Evolutionary conservation across 1,140 invertebrate species (phyloP), one percentile per base, ranked within the genome.

Genomic region (Mizuhopecten yessoensis): DNA sequence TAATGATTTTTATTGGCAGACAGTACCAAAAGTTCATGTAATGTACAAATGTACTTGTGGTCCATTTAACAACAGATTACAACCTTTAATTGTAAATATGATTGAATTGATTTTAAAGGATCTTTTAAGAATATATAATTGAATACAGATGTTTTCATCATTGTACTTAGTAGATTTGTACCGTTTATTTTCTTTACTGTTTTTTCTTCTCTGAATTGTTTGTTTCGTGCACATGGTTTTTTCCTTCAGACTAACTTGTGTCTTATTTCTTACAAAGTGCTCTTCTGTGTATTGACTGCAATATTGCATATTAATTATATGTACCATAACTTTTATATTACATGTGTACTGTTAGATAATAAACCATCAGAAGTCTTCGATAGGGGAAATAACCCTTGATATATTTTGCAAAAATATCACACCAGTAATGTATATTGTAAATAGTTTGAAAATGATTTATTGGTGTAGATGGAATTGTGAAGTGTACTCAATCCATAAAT

Each of bases 211-310:
- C 57, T n/a, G n/a, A n/a, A n/a, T 29, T 17, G 17, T 45, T 45
- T 29, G 57, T 75, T 75, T 75, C 29, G 57, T 75, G n/a, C 29
- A n/a, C n/a, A 17, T 29, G 57, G n/a, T 75, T 75, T 75, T n/a
- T n/a, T 75, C 57, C 29, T 0, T 75, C 2, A n/a, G 5, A 29
- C n/a, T 75, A 2, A 29, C 11, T 75, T 11, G n/a, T 75, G 9
- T 75, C 36, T 75, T 75, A 49, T 49, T 75, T n/a, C n/a, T 75
- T 75, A 75, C 7, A 57, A 57, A 57, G 57, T 75, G 57, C 57
- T 75, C 23, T 75, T n/a, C 9, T 29, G 23, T 75, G 57, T 75
- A n/a, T 75, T 29, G 57, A 75, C 57, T 75, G 29, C 57, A 75
- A 75, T 75, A 75, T 23, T 75, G 57, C 57, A 75, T 75, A 5